Evolutionary conservation across 2,113 vertebrate genomes (phyloP).

Genomic region (Actenoides hombroni): DNA sequence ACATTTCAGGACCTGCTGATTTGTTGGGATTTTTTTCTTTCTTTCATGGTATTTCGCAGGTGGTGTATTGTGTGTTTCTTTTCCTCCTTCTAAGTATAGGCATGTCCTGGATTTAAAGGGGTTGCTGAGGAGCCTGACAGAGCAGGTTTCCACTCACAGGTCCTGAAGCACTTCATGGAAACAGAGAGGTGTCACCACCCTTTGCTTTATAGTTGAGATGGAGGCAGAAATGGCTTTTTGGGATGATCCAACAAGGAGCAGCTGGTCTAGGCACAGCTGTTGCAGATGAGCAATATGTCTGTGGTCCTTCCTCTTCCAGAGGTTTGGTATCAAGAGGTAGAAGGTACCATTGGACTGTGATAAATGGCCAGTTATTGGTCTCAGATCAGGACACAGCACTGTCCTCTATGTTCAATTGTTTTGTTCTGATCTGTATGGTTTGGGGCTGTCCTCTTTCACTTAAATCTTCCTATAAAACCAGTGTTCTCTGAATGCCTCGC

Average conservation of each 20-base stretch:
- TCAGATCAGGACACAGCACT: not conserved
- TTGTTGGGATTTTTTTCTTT: not conserved
- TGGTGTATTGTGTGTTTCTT: not conserved
- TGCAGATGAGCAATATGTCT: not conserved
- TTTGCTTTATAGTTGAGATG: not conserved
- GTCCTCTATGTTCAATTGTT: not conserved
- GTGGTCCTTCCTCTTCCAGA: not conserved
- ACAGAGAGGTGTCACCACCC: not conserved
- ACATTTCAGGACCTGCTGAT: not conserved
- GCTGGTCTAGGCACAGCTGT: not conserved
- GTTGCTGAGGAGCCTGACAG: not conserved
- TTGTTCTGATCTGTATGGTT: not conserved
- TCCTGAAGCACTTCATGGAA: not conserved
- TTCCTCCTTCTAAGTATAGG: not conserved
- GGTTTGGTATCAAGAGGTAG: not conserved
- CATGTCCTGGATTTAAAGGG: not conserved
- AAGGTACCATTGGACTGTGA: not conserved
- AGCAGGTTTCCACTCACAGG: not conserved
- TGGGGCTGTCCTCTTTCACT: not conserved
- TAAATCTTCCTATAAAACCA: not conserved
- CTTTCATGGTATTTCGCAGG: not conserved
- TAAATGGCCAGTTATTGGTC: not conserved
- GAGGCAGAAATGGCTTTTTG: not conserved
- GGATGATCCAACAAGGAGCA: not conserved
- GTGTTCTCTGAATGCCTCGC: not conserved